phyloP scores from a whole-genome alignment of 2,113 vertebrate species.

The Pygoscelis antarcticus region DNA sequence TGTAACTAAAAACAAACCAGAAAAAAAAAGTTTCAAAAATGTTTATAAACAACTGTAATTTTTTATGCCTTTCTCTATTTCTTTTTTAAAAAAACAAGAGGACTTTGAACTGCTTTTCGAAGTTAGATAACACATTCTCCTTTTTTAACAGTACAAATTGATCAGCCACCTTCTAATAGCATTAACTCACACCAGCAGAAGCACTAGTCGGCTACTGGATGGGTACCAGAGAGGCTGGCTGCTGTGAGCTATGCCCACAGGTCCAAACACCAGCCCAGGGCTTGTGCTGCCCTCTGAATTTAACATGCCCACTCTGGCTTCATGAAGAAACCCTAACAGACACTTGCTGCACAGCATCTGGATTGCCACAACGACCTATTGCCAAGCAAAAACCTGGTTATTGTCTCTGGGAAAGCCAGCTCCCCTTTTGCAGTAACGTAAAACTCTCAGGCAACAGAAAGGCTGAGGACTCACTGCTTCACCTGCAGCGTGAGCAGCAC shows the following conservation, averaged over 20 bases:
- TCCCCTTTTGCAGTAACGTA: background rate
- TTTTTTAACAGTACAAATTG: background rate
- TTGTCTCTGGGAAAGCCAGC: background rate
- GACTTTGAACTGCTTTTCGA: background rate
- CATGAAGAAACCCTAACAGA: background rate
- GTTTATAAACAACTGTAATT: background rate
- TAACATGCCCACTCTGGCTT: background rate
- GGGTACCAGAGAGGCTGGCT: background rate
- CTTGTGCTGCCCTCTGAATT: background rate
- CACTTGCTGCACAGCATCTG: background rate
- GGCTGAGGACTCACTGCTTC: background rate
- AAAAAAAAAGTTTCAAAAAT: background rate
- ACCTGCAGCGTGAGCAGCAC: accelerated
- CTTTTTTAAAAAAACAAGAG: background rate
- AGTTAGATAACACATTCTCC: background rate
- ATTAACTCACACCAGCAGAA: background rate
- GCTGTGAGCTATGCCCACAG: background rate
- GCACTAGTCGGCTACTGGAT: background rate
- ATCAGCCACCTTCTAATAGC: background rate
- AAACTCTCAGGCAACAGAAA: background rate
- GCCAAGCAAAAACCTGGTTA: background rate
- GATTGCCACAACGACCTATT: background rate
- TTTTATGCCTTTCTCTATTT: background rate
- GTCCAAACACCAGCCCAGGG: background rate
- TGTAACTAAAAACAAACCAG: background rate